A percentile compares a stretch with the other conserved stretches of the same genome.
phyloP scores from a whole-genome alignment of 37 sponge, comb jelly and placozoan species.

The Eunapius fragilis region DNA sequence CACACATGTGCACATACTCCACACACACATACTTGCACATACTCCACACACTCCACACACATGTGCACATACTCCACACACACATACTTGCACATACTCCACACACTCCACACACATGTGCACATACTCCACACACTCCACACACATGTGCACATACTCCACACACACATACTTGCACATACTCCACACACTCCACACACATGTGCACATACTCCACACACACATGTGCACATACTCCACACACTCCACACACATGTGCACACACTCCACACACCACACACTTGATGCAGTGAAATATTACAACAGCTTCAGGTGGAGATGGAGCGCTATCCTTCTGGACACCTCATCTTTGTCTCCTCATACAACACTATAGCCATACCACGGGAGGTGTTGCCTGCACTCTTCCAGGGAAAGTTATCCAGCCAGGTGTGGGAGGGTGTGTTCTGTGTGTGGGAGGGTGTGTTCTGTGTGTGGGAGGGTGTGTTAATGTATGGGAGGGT shows the following conservation, averaged over 20 bases:
- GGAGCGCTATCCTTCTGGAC: constrained; percentile 23
- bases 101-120: no score
- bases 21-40: no score
- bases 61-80: no score
- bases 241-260: no score
- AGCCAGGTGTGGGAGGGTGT: constrained; percentile 40
- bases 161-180: neutral
- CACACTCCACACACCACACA: constrained; percentile 3
- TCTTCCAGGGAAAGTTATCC: constrained; percentile 67
- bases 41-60: no score
- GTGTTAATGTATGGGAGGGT: no score
- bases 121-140: neutral
- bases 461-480: no score
- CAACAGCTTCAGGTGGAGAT: constrained; percentile 63
- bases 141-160: neutral
- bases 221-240: no score
- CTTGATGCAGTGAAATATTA: constrained; percentile 72
- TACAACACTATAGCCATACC: constrained; percentile 12
- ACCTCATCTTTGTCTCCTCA: neutral
- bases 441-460: no score
- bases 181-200: no score
- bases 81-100: no score
- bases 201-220: no score
- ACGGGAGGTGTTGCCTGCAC: constrained; percentile 35
- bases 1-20: neutral